Percentiles rank a stretch among this genome's conserved stretches.
Conservation (phyloP, 2,888 invertebrate species). For the Napeogenes inachia region DNA sequence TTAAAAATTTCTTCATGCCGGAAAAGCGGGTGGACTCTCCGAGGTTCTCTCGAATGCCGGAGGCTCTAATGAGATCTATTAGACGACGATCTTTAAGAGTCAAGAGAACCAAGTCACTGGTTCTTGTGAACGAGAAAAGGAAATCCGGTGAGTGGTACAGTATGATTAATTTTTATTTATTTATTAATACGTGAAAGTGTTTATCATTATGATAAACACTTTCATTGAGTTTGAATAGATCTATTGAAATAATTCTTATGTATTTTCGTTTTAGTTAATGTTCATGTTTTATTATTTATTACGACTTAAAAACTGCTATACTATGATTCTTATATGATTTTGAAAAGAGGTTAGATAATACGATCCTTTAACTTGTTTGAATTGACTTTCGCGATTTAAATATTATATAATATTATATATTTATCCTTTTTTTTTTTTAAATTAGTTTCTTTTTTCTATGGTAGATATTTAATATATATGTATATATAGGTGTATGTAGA, state of each 20-base stretch:
- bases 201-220: background rate
- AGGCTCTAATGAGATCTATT: conserved; percentile 84
- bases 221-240: background rate
- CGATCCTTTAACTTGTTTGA: too few species aligned
- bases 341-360: too few species aligned
- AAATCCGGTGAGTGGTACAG: conserved; percentile 86
- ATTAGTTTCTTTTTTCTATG: too few species aligned
- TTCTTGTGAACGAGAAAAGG: conserved; percentile 84
- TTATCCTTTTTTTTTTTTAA: too few species aligned
- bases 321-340: too few species aligned
- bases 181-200: background rate
- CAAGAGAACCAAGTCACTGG: conserved; percentile 85
- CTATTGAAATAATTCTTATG: too few species aligned
- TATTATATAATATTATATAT: too few species aligned
- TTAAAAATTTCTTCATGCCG: conserved; percentile 86
- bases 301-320: too few species aligned
- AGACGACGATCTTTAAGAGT: conserved; percentile 83
- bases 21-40: conserved; percentile 78
- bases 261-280: background rate
- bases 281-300: background rate
- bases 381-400: too few species aligned
- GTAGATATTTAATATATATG: too few species aligned
- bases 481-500: too few species aligned
- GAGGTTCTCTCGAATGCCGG: conserved; percentile 82
- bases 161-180: conserved; percentile 40